phyloP scores from a whole-genome alignment of 64 coral and sea anemone species.

The Montipora capricornis region DNA sequence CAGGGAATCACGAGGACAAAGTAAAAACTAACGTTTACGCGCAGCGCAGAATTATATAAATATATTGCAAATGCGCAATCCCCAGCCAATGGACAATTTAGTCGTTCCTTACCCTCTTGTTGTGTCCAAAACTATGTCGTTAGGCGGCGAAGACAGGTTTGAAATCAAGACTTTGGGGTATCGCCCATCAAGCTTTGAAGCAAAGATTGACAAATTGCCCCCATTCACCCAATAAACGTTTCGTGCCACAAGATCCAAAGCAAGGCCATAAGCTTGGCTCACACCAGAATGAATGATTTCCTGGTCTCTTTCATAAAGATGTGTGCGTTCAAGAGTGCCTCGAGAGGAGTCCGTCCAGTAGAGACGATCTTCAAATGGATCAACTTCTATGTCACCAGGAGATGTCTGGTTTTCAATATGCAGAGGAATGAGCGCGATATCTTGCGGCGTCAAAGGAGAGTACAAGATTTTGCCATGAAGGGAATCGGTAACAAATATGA shows the following conservation, averaged over 20 bases:
- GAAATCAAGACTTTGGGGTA: constrained; percentile 27
- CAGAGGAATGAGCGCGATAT: background rate
- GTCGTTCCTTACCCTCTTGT: constrained; percentile 23
- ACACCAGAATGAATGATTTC: background rate
- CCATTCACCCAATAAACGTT: constrained; percentile 49
- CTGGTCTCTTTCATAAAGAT: constrained; percentile 21
- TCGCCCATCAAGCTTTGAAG: constrained; percentile 40
- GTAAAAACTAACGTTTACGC: no score
- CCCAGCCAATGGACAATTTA: no score
- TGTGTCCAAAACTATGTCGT: constrained; percentile 48
- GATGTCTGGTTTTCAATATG: background rate
- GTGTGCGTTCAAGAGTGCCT: constrained; percentile 3
- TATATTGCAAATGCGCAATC: no score
- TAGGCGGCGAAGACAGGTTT: background rate
- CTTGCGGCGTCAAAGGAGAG: background rate
- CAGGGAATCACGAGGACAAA: no score
- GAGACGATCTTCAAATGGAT: constrained; percentile 35
- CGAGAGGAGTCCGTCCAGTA: constrained; percentile 49
- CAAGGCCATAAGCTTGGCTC: background rate
- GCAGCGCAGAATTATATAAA: no score
- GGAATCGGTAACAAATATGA: constrained; percentile 30
- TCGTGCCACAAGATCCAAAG: constrained; percentile 42
- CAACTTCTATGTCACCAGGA: constrained; percentile 30
- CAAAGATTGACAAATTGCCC: background rate
- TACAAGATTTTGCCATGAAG: background rate